phyloP scores from a whole-genome alignment of 2,888 invertebrate species.

The Anaspis maculata region DNA sequence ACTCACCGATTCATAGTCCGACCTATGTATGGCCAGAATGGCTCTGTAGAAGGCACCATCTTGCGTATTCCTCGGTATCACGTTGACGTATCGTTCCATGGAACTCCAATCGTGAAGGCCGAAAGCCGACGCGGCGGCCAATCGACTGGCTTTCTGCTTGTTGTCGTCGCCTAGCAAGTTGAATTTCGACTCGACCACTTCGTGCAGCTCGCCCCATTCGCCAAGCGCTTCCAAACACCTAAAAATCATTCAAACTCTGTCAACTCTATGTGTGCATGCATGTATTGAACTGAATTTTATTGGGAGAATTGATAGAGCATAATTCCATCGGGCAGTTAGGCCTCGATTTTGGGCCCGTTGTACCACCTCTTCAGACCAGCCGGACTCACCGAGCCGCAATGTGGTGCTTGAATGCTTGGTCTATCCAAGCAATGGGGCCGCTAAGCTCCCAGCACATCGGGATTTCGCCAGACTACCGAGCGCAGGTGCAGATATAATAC shows the following conservation, averaged over 20 bases:
- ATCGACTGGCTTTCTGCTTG: slow-evolving; percentile 68
- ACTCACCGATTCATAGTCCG: slow-evolving; percentile 55
- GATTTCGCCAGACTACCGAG: no score
- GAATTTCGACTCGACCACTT: slow-evolving; percentile 76
- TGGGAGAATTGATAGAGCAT: no score
- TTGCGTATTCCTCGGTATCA: slow-evolving; percentile 86
- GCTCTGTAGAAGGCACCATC: slow-evolving; percentile 95
- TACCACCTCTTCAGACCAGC: no score
- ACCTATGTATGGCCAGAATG: slow-evolving; percentile 80
- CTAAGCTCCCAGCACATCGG: no score
- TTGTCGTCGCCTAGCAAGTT: slow-evolving; percentile 46
- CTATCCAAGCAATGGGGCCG: no score
- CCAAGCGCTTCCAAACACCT: slow-evolving; percentile 88
- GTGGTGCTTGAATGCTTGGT: no score
- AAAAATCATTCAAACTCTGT: slow-evolving; percentile 5
- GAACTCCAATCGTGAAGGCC: slow-evolving; percentile 89
- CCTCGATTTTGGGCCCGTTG: no score
- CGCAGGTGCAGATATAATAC: no score
- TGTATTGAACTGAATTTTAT: no score
- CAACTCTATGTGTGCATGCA: background rate
- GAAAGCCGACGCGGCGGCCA: slow-evolving; percentile 95
- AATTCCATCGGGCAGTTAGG: no score
- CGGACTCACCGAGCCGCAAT: no score
- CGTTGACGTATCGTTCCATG: slow-evolving; percentile 79
- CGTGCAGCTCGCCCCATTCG: slow-evolving; percentile 86